A percentile compares a stretch with the other conserved stretches of the same genome.
These are phyloP conservation scores for Alectura lathami DNA, from an alignment of 2,113 vertebrate genomes.

Conservation along the genomic window DNA sequence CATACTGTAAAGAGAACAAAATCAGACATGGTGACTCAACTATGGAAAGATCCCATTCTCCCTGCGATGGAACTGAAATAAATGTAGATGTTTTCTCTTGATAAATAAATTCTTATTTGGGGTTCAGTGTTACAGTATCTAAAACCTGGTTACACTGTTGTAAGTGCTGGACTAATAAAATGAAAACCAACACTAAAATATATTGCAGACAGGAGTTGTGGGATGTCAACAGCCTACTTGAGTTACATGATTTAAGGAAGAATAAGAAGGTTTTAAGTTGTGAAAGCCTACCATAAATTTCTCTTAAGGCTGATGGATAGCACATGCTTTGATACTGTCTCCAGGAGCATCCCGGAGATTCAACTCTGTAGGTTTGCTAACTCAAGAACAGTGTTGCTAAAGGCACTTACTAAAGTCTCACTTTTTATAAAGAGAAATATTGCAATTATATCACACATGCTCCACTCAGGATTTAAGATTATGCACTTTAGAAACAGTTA, in stretches of 20 bases:
- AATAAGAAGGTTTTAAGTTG: neutral
- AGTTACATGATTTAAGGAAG: neutral
- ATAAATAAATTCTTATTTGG: neutral
- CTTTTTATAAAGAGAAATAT: neutral
- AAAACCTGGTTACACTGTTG: neutral
- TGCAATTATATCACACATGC: neutral
- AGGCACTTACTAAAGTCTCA: neutral
- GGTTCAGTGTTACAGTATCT: neutral
- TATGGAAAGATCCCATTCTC: neutral
- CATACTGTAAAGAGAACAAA: neutral
- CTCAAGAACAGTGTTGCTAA: neutral
- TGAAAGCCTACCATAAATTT: neutral
- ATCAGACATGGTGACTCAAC: neutral
- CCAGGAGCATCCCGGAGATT: neutral
- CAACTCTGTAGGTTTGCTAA: neutral
- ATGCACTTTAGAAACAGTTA: neutral
- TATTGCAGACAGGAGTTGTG: neutral
- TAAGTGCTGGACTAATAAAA: neutral
- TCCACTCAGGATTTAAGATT: neutral
- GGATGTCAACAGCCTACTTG: neutral
- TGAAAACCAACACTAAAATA: neutral
- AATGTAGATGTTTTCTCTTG: neutral
- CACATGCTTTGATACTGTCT: neutral
- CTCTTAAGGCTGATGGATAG: neutral
- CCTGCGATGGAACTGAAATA: neutral